These are phyloP conservation scores for Zaprionus tsacasi DNA, from an alignment of 1,140 invertebrate species.

Conservation along the genomic window DNA sequence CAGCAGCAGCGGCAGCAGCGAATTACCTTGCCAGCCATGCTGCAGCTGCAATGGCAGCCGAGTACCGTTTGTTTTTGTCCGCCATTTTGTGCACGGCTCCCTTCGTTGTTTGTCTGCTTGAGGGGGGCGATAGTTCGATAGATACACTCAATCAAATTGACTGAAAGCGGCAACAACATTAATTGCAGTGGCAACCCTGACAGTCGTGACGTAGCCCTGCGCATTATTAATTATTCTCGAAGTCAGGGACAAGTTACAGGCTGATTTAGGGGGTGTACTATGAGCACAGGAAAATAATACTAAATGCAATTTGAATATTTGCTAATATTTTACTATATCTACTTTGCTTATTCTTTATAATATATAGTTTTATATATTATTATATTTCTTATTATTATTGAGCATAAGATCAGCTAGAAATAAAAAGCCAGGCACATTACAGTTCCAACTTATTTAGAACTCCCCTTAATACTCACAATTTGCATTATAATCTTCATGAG, in stretches of 20 bases:
- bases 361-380: too few relatives aligned
- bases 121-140: not conserved
- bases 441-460: not conserved
- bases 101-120: not conserved
- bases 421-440: too few relatives aligned
- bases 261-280: too few relatives aligned
- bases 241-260: not conserved
- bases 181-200: not conserved
- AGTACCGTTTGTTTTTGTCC: constrained; percentile 4
- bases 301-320: too few relatives aligned
- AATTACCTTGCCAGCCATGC: too few relatives aligned
- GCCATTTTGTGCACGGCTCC: not conserved
- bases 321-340: too few relatives aligned
- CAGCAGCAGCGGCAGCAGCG: constrained; percentile 26
- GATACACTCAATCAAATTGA: constrained; percentile 1
- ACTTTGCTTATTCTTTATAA: too few relatives aligned
- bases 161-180: not conserved
- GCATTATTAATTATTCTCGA: not conserved
- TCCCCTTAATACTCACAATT: not conserved
- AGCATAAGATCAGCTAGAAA: too few relatives aligned
- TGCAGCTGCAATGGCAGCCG: not conserved
- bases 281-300: too few relatives aligned
- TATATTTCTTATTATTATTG: too few relatives aligned
- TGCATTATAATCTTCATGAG: not conserved
- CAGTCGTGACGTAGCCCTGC: not conserved